A percentile compares a stretch with the other conserved stretches of the same genome.
phyloP scores from a whole-genome alignment of 2,888 invertebrate genomes.

The Lasioglossum vierecki region DNA sequence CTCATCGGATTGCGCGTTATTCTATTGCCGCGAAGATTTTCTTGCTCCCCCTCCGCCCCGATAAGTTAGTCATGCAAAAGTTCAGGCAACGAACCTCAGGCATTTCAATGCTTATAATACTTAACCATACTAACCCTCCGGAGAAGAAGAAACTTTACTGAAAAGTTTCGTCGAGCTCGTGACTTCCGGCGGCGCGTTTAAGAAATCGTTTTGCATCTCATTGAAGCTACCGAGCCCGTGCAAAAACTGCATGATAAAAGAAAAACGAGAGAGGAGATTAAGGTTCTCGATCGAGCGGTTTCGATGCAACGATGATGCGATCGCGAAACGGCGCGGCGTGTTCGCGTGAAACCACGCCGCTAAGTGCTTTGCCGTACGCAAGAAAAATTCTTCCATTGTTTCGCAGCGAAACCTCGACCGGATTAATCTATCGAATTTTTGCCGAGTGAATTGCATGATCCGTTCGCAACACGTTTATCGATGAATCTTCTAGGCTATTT shows the following conservation, averaged over 20 bases:
- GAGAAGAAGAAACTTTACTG: conserved; percentile 22
- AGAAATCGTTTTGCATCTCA: conserved; percentile 29
- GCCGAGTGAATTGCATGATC: conserved; percentile 21
- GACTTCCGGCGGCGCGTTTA: conserved; percentile 24
- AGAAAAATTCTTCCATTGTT: conserved; percentile 39
- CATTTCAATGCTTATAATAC: conserved; percentile 7
- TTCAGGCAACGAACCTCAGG: background rate
- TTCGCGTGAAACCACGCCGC: conserved; percentile 7
- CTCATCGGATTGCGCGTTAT: conserved; percentile 2
- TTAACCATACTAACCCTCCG: conserved; percentile 4
- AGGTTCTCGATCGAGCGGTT: conserved; percentile 17
- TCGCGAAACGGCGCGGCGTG: background rate
- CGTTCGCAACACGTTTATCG: background rate
- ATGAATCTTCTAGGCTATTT: background rate
- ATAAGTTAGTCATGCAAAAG: conserved; percentile 15
- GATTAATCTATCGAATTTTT: conserved; percentile 39
- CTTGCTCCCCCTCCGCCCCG: no score
- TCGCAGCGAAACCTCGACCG: background rate
- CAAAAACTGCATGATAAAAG: conserved; percentile 2
- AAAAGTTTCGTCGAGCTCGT: conserved; percentile 24
- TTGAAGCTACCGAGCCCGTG: conserved; percentile 14
- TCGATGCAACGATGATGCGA: background rate
- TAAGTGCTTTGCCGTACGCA: background rate
- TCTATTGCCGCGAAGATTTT: conserved; percentile 7
- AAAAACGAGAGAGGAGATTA: conserved; percentile 10